Conservation (phyloP, 2,888 invertebrate genomes). For the Protophormia terraenovae region DNA sequence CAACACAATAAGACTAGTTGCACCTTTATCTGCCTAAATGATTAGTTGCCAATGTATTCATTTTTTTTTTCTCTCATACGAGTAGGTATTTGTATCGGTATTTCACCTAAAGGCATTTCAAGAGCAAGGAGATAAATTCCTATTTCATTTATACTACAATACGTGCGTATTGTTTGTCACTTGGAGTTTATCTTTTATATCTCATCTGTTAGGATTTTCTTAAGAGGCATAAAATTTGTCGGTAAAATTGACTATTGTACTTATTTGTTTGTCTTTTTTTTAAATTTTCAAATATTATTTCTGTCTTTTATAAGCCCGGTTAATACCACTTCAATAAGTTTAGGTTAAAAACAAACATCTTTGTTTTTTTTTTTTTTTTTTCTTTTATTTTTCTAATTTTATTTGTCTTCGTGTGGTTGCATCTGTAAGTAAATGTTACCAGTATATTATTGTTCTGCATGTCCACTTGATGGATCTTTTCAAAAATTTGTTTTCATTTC, state of each 20-base stretch:
- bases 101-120: constrained; percentile 28
- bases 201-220: constrained; percentile 56
- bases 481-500: constrained; percentile 45
- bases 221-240: constrained; percentile 63
- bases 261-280: constrained; percentile 30
- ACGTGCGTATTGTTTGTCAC: constrained; percentile 42
- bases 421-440: constrained; percentile 50
- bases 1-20: constrained; percentile 53
- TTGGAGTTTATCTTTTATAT: constrained; percentile 53
- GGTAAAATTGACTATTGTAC: constrained; percentile 44
- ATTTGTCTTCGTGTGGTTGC: constrained; percentile 49
- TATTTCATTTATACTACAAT: neutral
- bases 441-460: constrained; percentile 42
- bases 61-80: neutral
- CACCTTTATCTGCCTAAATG: constrained; percentile 65
- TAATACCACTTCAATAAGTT: constrained; percentile 56
- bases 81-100: constrained; percentile 11
- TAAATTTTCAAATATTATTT: constrained; percentile 29
- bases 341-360: constrained; percentile 46
- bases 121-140: constrained; percentile 13
- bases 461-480: constrained; percentile 73
- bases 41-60: constrained; percentile 33
- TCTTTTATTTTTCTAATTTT: constrained; percentile 15
- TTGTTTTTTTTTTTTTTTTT: constrained; percentile 17
- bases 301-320: constrained; percentile 49